Percentiles rank a stretch among this genome's conserved stretches.
Evolutionary conservation across 2,888 invertebrate species (phyloP).

Genomic region (Macrosiphum euphorbiae): DNA sequence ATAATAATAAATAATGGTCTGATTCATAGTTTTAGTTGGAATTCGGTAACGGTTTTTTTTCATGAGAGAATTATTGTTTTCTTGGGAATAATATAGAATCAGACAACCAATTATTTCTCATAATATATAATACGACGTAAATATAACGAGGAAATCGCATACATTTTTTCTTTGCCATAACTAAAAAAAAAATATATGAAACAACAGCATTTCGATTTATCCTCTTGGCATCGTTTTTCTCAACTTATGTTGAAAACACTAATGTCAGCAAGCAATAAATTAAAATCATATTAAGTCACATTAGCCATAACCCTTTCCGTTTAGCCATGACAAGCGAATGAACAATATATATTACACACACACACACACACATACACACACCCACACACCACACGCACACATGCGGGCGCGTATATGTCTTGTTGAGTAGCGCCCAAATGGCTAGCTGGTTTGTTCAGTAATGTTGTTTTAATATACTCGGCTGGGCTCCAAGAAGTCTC

Average conservation of each 20-base stretch:
- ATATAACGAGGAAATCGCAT: constrained; percentile 42
- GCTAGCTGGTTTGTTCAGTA: constrained; percentile 53
- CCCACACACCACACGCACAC: background rate
- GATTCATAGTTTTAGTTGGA: constrained; percentile 1
- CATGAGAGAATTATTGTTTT: constrained; percentile 43
- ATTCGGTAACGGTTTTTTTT: constrained; percentile 44
- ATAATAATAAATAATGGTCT: constrained; percentile 16
- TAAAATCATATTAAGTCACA: constrained; percentile 40
- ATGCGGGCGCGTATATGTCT: background rate
- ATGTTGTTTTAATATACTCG: constrained; percentile 53
- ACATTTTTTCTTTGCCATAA: constrained; percentile 33
- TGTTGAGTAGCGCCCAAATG: constrained; percentile 55
- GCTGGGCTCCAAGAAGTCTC: constrained; percentile 58
- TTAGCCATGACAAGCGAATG: constrained; percentile 41
- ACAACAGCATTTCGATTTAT: constrained; percentile 28
- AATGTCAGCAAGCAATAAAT: constrained; percentile 33
- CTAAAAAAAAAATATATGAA: constrained; percentile 41
- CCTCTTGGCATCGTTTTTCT: constrained; percentile 49
- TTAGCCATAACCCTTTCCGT: constrained; percentile 28
- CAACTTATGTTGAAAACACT: constrained; percentile 21
- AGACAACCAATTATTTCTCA: constrained; percentile 52
- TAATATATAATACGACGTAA: constrained; percentile 29
- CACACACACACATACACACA: background rate
- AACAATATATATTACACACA: constrained; percentile 18
- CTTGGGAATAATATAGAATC: constrained; percentile 49